These are phyloP conservation scores for Babylonia areolata DNA, from an alignment of 1,140 invertebrate genomes.

Conservation along the genomic window DNA sequence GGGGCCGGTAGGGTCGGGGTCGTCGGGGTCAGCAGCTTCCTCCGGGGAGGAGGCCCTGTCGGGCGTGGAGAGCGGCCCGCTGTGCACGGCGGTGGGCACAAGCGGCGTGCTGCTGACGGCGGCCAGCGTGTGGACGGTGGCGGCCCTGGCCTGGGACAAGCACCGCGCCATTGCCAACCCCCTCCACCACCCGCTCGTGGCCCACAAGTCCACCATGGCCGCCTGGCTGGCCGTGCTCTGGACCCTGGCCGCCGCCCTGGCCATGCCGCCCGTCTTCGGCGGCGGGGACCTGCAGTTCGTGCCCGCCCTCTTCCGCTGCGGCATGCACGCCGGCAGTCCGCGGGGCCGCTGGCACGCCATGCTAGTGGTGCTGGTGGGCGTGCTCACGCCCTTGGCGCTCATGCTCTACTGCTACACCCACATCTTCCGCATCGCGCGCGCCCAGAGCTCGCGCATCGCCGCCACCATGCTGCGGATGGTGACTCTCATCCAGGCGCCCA, in stretches of 20 bases:
- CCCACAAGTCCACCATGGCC: slow-evolving; percentile 62
- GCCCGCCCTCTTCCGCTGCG: slow-evolving; percentile 56
- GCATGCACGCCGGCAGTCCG: slow-evolving; percentile 48
- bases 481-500: slow-evolving; percentile 66
- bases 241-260: slow-evolving; percentile 48
- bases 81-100: slow-evolving; percentile 19
- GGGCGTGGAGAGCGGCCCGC: neutral
- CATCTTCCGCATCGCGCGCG: slow-evolving; percentile 66
- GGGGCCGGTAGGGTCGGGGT: neutral
- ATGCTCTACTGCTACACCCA: slow-evolving; percentile 67
- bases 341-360: slow-evolving; percentile 57
- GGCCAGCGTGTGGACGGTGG: slow-evolving; percentile 65
- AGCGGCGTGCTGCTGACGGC: slow-evolving; percentile 48
- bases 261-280: slow-evolving; percentile 58
- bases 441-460: slow-evolving; percentile 66
- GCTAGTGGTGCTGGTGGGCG: slow-evolving; percentile 50
- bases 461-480: slow-evolving; percentile 69
- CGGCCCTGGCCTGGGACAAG: slow-evolving; percentile 71
- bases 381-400: slow-evolving; percentile 57
- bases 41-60: neutral
- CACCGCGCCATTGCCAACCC: slow-evolving; percentile 70
- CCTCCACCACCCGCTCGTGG: slow-evolving; percentile 68
- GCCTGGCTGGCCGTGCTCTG: slow-evolving; percentile 63
- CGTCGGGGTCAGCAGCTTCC: neutral
- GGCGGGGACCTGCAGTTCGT: slow-evolving; percentile 53